phyloP scores from a whole-genome alignment of 2,113 vertebrate genomes.

The Dermatemys mawii region DNA sequence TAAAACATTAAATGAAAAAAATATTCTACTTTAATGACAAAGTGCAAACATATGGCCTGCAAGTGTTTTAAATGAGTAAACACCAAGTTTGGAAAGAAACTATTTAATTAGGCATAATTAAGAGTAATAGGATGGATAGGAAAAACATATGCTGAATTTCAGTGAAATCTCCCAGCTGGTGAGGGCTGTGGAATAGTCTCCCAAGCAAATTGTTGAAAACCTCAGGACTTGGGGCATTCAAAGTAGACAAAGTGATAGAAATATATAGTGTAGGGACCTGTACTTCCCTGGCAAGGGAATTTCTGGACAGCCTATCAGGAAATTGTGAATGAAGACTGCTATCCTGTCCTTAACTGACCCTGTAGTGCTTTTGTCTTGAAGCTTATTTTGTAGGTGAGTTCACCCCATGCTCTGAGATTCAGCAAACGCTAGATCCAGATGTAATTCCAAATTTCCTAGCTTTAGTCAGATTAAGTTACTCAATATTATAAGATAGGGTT shows the following conservation, averaged over 20 bases:
- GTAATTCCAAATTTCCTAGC: background rate
- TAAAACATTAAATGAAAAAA: constrained; percentile 2
- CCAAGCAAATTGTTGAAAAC: accelerated
- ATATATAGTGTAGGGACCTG: constrained; percentile 18
- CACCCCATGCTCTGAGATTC: constrained; percentile 12
- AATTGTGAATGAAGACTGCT: constrained; percentile 31
- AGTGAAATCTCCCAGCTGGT: background rate
- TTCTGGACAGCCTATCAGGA: constrained; percentile 26
- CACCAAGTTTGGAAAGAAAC: constrained; percentile 9
- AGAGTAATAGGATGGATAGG: background rate
- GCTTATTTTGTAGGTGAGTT: constrained; percentile 46
- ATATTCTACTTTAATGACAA: background rate
- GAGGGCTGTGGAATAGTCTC: background rate
- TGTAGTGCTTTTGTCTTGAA: constrained; percentile 39
- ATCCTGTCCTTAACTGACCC: constrained; percentile 59
- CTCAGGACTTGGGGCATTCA: background rate
- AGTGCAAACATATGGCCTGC: background rate
- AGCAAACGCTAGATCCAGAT: constrained; percentile 16
- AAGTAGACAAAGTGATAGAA: background rate
- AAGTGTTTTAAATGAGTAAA: background rate
- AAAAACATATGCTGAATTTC: background rate
- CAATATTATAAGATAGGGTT: constrained; percentile 11
- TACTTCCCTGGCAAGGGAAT: constrained; percentile 32
- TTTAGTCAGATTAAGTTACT: constrained; percentile 45
- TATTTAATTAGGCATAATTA: background rate